Base-by-base conservation (phyloP, 2,888 invertebrate species). In the Amphipyra berbera region DNA sequence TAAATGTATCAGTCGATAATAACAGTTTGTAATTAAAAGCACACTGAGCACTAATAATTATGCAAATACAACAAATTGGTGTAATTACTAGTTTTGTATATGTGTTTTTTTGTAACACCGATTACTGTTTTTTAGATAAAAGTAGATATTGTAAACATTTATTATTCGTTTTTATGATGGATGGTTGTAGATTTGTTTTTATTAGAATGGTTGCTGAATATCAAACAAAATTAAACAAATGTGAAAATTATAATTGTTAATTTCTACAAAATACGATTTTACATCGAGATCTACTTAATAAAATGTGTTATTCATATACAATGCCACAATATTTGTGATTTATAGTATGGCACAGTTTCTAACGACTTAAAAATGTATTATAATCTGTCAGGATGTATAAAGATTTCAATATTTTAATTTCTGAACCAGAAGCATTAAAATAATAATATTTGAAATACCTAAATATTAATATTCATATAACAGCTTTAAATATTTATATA, bases 11-110 rank as follows among this genome's bases (percentile, higher is more conserved):
- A 58, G 53, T 60, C 27, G n/a, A 65, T 65, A 72, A 70, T 73
- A 63, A 60, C 50, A 52, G 47, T 41, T 45, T 46, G 55, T 69
- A 69, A 68, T 73, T 67, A 63, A 65, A 79, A 68, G 47, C 48
- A 65, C 47, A 68, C 56, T 42, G 57, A 67, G 50, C 52, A 79
- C 62, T 59, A 62, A 77, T 69, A 71, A 79, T 78, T 77, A 78
- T 78, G 78, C 67, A 78, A 74, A 79, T 72, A 62, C 60, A 60
- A 61, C 60, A 66, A 74, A 78, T 79, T 74, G 74, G 46, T 70
- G 54, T 79, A 68, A 79, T 78, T 70, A 70, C 38, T 45, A 49
- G 62, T 53, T 67, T 68, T 68, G 61, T 56, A 45, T 57, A 46
- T 12, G 42, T 44, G 56, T 68, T 70, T 62, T 49, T 56, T 48